Base-by-base conservation (phyloP, 1,140 invertebrate species). In the Drosophila teissieri region DNA sequence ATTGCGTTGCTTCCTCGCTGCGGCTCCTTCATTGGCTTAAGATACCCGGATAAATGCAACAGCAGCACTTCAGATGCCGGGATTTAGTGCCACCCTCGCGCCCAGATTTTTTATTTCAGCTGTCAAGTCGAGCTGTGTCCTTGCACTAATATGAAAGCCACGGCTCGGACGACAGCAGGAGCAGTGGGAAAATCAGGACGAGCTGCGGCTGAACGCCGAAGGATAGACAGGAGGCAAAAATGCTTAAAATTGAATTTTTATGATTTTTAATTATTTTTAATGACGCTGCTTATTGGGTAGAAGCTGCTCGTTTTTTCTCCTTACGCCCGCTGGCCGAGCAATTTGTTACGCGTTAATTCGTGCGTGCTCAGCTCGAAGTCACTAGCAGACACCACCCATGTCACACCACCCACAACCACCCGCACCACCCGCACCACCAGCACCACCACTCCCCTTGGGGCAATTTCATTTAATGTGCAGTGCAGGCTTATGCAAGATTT, bases 181-280 rank as follows among this genome's bases (percentile, higher is more conserved):
- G 19, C 19, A 12, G 42, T 3, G 44, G 36, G 12, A 39, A 39
- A 52, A 60, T 24, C 42, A 42, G 34, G 24, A 22, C 11, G 19
- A 10, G 8, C 7, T 15, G n/a, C 8, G 24, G 22, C n/a, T 14
- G 12, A 56, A 58, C 14, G 22, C 40, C 15, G 54, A 44, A 42
- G 48, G 63, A 57, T 42, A 57, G 42, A 84, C 82, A 84, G 78
- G 68, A 65, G 74, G 45, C 75, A 65, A 51, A 74, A 76, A 58
- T 81, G 68, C 78, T 90, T 90, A 81, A 90, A 86, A 90, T 90
- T 90, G 86, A 90, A 86, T 83, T 90, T 90, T 90, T 90, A 90
- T 90, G 86, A 90, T 90, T 90, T 90, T 90, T 90, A 90, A 90
- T 90, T 90, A 90, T 86, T 90, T 90, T 90, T 90, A 90, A 90